These are phyloP conservation scores for Bombylius major DNA, from an alignment of 2,888 invertebrate genomes.

Conservation along the genomic window DNA sequence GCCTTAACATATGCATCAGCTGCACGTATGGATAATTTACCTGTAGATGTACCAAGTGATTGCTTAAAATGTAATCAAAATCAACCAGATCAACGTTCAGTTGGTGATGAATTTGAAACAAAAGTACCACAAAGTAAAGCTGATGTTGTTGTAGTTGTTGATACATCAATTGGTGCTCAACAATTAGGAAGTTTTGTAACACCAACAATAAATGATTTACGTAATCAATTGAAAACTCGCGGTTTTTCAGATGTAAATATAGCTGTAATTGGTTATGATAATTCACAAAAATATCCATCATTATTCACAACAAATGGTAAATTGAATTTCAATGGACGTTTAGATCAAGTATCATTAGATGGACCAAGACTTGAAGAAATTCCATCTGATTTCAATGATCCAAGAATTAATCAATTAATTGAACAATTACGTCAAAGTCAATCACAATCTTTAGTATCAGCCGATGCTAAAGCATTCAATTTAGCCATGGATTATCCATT, in stretches of 20 bases:
- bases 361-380: conserved; percentile 25
- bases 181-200: conserved; percentile 20
- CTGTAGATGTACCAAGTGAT: conserved; percentile 47
- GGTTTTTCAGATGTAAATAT: conserved; percentile 43
- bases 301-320: conserved; percentile 45
- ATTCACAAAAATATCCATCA: conserved; percentile 42
- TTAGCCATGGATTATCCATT: conserved; percentile 56
- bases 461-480: conserved; percentile 49
- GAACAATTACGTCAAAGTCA: conserved; percentile 20
- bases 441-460: conserved; percentile 21
- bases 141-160: conserved; percentile 68
- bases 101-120: conserved; percentile 52
- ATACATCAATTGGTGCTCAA: conserved; percentile 39
- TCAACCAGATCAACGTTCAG: conserved; percentile 33
- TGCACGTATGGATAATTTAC: conserved; percentile 46
- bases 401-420: conserved; percentile 18
- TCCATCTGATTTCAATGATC: conserved; percentile 13
- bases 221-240: conserved; percentile 27
- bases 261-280: conserved; percentile 46
- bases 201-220: conserved; percentile 25
- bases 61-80: conserved; percentile 44
- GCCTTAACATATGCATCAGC: conserved; percentile 56
- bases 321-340: conserved; percentile 40
- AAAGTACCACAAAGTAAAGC: conserved; percentile 61
- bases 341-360: conserved; percentile 24